Evolutionary conservation across 2,888 invertebrate species (phyloP).

Genomic region (Andrena praecox): DNA sequence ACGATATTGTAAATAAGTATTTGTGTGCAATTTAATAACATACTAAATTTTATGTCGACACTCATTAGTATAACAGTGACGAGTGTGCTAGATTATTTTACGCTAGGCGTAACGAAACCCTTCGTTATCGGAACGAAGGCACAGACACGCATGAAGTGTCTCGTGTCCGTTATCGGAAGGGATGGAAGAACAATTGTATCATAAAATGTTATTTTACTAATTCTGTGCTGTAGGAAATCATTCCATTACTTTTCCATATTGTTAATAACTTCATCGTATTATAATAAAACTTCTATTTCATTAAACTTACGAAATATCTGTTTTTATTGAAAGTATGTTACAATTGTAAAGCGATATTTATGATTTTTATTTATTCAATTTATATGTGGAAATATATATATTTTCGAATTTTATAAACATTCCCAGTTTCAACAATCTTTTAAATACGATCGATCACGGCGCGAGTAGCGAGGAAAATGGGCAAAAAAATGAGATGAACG

Average conservation of each 20-base stretch:
- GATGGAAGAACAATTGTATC: neutral
- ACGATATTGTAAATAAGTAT: constrained; percentile 52
- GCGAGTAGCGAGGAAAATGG: neutral
- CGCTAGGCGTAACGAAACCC: constrained; percentile 16
- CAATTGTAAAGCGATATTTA: constrained; percentile 8
- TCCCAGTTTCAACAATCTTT: neutral
- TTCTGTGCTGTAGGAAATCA: constrained; percentile 35
- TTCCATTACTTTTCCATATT: constrained; percentile 48
- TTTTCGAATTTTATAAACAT: neutral
- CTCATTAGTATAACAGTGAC: constrained; percentile 26
- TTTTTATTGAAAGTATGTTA: constrained; percentile 10
- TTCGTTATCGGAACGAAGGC: constrained; percentile 20
- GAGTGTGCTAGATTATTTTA: constrained; percentile 29
- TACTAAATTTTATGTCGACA: constrained; percentile 29
- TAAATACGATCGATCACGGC: neutral
- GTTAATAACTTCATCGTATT: constrained; percentile 26
- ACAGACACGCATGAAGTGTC: constrained; percentile 23
- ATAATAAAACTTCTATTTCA: constrained; percentile 49
- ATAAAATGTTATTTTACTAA: constrained; percentile 30
- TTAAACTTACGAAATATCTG: constrained; percentile 24
- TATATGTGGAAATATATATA: constrained; percentile 3
- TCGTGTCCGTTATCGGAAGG: constrained; percentile 4
- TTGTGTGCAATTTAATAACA: constrained; percentile 56
- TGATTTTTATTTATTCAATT: neutral
- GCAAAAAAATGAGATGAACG: neutral